Percentiles rank a stretch among this genome's conserved stretches.
phyloP scores from a whole-genome alignment of 1,140 invertebrate species.

The Drosophila triauraria region DNA sequence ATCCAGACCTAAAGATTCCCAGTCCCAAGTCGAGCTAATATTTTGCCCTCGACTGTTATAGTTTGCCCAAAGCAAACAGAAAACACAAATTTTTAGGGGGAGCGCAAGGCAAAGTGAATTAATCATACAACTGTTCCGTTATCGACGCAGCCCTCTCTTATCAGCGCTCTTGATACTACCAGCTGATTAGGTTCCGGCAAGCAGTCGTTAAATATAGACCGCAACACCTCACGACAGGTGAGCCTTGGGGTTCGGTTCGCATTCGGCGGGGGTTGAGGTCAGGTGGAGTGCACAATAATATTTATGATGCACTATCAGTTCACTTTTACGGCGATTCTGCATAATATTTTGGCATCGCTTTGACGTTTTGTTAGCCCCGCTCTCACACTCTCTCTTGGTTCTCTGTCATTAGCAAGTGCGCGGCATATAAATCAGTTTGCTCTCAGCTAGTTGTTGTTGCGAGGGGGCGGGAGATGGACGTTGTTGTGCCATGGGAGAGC shows the following conservation, averaged over 20 bases:
- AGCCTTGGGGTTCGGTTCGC: slow-evolving; percentile 1
- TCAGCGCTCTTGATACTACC: slow-evolving; percentile 59
- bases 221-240: slow-evolving; percentile 22
- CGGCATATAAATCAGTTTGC: slow-evolving; percentile 35
- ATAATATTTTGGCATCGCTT: slow-evolving; percentile 37
- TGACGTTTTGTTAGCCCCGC: slow-evolving; percentile 8
- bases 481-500: slow-evolving; percentile 45
- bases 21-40: neutral
- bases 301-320: slow-evolving; percentile 44
- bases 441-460: neutral
- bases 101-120: slow-evolving; percentile 27
- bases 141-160: slow-evolving; percentile 53
- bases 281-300: slow-evolving; percentile 26
- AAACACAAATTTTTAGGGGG: slow-evolving; percentile 11
- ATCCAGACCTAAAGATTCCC: neutral
- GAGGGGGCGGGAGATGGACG: slow-evolving; percentile 19
- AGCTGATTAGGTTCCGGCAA: slow-evolving; percentile 52
- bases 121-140: slow-evolving; percentile 60
- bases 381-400: neutral
- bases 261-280: slow-evolving; percentile 21
- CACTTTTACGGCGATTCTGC: slow-evolving; percentile 20
- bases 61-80: slow-evolving; percentile 1
- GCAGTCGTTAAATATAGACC: slow-evolving; percentile 39
- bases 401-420: slow-evolving; percentile 25
- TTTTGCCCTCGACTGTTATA: neutral